Evolutionary conservation across 92 coral and sea anemone genomes (phyloP).

Genomic region (Paramuricea clavata): DNA sequence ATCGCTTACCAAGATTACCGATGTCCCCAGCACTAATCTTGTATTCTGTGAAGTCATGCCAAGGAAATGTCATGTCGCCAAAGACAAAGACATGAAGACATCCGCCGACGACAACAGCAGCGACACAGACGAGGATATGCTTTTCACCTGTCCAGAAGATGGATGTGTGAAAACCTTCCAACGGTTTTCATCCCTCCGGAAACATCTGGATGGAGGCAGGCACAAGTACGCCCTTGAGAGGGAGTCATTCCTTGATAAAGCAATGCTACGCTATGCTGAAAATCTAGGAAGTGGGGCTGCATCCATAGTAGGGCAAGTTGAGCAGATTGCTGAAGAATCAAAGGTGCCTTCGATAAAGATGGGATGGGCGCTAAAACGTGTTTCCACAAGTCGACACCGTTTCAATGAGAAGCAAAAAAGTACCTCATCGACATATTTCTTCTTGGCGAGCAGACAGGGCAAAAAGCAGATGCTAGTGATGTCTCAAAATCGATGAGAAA

Average conservation of each 20-base stretch:
- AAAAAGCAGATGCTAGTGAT: not conserved
- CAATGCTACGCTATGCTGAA: constrained; percentile 58
- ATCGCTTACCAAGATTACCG: constrained; percentile 3
- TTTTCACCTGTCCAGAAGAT: constrained; percentile 55
- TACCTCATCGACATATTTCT: not conserved
- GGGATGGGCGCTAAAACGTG: not conserved
- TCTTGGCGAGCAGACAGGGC: not conserved
- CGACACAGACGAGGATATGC: constrained; percentile 39
- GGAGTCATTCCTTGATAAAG: constrained; percentile 65
- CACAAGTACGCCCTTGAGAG: constrained; percentile 64
- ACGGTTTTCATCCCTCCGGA: constrained; percentile 53
- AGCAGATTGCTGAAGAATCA: not conserved
- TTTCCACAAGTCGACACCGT: not conserved
- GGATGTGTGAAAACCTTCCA: constrained; percentile 56
- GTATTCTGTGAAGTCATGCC: constrained; percentile 36
- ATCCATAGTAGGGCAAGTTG: not conserved
- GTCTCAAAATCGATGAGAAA: not conserved
- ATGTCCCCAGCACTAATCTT: not conserved
- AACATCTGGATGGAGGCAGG: constrained; percentile 64
- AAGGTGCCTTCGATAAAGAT: not conserved
- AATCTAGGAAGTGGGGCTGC: constrained; percentile 61
- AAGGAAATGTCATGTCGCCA: constrained; percentile 6
- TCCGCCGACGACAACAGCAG: not conserved
- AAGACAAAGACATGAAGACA: not conserved
- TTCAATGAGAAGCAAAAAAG: not conserved